phyloP scores from a whole-genome alignment of 2,113 vertebrate genomes.

The Cyprinodon variegatus region DNA sequence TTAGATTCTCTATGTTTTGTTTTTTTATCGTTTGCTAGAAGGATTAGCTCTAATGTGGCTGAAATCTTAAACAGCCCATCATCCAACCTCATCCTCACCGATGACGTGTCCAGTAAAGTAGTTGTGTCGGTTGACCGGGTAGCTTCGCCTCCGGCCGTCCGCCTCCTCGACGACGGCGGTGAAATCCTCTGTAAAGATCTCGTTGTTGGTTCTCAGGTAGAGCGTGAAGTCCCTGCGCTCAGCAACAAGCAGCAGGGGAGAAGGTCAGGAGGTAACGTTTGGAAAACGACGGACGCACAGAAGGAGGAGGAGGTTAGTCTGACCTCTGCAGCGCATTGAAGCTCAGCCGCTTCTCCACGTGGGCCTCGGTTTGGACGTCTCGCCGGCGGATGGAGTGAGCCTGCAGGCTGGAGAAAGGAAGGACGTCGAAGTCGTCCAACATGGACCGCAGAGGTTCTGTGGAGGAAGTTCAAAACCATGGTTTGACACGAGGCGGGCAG shows the following conservation, averaged over 20 bases:
- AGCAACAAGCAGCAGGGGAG: not conserved
- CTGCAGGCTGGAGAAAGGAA: constrained; percentile 85
- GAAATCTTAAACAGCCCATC: not conserved
- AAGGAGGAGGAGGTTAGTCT: not conserved
- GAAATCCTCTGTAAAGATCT: constrained; percentile 90
- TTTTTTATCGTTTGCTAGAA: no score
- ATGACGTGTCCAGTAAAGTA: constrained; percentile 94
- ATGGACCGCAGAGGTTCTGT: constrained; percentile 80
- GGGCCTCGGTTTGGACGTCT: constrained; percentile 83
- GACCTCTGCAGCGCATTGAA: constrained; percentile 92
- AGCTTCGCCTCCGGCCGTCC: constrained; percentile 77
- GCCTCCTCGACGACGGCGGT: constrained; percentile 85
- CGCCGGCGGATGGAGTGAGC: constrained; percentile 88
- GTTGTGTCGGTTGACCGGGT: constrained; percentile 86
- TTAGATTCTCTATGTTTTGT: no score
- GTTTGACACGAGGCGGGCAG: not conserved
- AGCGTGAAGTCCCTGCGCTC: constrained; percentile 87
- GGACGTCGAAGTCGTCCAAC: constrained; percentile 90
- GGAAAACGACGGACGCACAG: not conserved
- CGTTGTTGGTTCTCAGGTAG: constrained; percentile 90
- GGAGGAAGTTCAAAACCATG: not conserved
- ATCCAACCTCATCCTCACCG: constrained; percentile 69
- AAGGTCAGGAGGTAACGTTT: not conserved
- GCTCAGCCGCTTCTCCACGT: constrained; percentile 88
- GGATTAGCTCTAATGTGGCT: not conserved